Percentiles rank a stretch among this genome's conserved stretches.
Evolutionary conservation across 2,888 invertebrate species (phyloP).

Genomic region (Lutraria lutraria): DNA sequence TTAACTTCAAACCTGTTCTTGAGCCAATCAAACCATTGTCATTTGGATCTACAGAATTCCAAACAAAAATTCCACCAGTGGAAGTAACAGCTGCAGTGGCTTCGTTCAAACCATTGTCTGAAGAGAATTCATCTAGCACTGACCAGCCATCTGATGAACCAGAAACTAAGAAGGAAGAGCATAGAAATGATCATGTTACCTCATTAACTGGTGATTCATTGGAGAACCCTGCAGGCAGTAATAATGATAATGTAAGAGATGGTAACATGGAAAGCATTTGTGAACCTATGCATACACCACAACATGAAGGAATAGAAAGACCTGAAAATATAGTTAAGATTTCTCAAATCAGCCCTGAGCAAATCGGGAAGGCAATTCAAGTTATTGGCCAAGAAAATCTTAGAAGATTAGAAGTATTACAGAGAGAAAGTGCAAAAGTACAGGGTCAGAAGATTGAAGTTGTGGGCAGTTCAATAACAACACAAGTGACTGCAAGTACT

Average conservation of each 20-base stretch:
- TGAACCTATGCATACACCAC: not conserved
- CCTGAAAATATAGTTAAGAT: constrained; percentile 29
- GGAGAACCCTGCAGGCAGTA: not conserved
- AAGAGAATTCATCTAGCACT: constrained; percentile 25
- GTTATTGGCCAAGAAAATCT: constrained; percentile 67
- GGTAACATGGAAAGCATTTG: not conserved
- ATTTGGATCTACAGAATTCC: constrained; percentile 44
- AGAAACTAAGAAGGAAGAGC: constrained; percentile 10
- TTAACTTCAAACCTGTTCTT: constrained; percentile 5
- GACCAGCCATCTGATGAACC: not conserved
- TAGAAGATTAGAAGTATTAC: constrained; percentile 55
- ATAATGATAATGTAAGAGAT: not conserved
- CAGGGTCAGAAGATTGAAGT: constrained; percentile 60
- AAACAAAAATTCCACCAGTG: constrained; percentile 26
- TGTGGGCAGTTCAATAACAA: constrained; percentile 29
- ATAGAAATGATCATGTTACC: not conserved
- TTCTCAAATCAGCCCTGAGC: constrained; percentile 55
- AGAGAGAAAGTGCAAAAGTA: constrained; percentile 40
- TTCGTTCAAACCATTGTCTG: constrained; percentile 48
- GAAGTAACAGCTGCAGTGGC: constrained; percentile 36
- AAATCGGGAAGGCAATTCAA: constrained; percentile 67
- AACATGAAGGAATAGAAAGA: constrained; percentile 16
- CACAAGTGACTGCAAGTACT: constrained; percentile 31
- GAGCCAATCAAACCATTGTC: constrained; percentile 35
- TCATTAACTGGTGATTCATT: not conserved